Evolutionary conservation across 2,888 invertebrate genomes (phyloP), one percentile per base, ranked within the genome.

Genomic region (Stratiomys singularior): DNA sequence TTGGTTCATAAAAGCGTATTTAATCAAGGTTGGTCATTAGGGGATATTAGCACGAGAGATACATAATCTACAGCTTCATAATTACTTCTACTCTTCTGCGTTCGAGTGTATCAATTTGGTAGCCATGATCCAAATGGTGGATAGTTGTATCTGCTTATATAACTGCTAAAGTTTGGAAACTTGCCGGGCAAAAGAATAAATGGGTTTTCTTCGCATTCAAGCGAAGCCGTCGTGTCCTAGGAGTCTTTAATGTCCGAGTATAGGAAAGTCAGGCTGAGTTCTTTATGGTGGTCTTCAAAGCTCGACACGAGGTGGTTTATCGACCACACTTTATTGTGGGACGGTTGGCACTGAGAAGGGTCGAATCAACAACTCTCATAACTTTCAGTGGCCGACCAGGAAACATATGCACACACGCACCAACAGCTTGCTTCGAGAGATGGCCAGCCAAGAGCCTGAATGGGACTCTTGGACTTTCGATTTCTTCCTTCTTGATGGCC

Each of bases 351-450:
- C n/a, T n/a, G 18, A 18, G 52, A 52, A 52, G 52, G 52, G 18
- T 52, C 52, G 52, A 52, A 52, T 52, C 52, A 52, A 52, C 52
- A 52, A 52, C 52, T 52, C 52, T 52, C 52, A 52, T 52, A 52
- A 52, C n/a, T 52, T 13, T 4, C 18, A 13, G 15, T 9, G 52
- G 3, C 52, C 3, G 7, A 9, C n/a, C 15, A 13, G n/a, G 52
- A 15, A 52, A 13, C 52, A 52, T 52, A 52, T 52, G 52, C 7
- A 52, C 52, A 52, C 52, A 52, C n/a, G n/a, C 18, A 52, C 52
- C 4, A 52, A 52, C n/a, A 52, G 15, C 15, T 18, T 52, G 52
- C 52, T 52, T 15, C 7, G 15, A 13, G 15, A 2, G 15, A 9
- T 15, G 18, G 52, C 52, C 52, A 13, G 15, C 18, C 3, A 9